These are phyloP conservation scores for Penaeus chinensis DNA, from an alignment of 1,140 invertebrate genomes.

Conservation along the genomic window DNA sequence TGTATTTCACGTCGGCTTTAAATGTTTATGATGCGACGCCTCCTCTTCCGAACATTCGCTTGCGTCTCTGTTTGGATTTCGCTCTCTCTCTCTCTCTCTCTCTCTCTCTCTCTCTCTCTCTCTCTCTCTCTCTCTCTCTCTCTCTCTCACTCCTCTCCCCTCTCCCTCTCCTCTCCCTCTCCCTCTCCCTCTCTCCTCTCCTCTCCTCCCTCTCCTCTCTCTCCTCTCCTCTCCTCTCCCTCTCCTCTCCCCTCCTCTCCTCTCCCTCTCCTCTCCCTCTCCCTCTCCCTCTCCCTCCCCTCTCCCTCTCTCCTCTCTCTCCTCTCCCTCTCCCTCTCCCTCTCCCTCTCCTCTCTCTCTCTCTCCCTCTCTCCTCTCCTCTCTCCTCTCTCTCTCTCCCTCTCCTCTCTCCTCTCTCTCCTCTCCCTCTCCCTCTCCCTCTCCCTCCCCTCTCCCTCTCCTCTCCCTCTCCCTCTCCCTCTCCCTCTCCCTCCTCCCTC, in stretches of 20 bases:
- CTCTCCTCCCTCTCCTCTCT: neutral
- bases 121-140: constrained; percentile 31
- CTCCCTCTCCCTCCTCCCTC: neutral
- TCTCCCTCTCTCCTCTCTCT: neutral
- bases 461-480: constrained; percentile 31
- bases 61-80: no score
- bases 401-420: neutral
- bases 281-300: neutral
- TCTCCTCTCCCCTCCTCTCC: constrained; percentile 24
- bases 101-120: constrained; percentile 32
- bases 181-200: neutral
- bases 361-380: neutral
- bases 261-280: neutral
- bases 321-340: constrained; percentile 27
- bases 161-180: neutral
- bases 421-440: neutral
- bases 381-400: neutral
- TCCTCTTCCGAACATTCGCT: no score
- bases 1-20: no score
- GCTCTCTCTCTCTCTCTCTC: neutral
- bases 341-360: constrained; percentile 30
- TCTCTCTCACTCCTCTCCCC: neutral
- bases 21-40: no score
- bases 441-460: constrained; percentile 25
- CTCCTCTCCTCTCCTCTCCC: constrained; percentile 25